These are phyloP conservation scores for Marasmarcha lunaedactyla DNA, from an alignment of 2,888 invertebrate genomes.

Conservation along the genomic window DNA sequence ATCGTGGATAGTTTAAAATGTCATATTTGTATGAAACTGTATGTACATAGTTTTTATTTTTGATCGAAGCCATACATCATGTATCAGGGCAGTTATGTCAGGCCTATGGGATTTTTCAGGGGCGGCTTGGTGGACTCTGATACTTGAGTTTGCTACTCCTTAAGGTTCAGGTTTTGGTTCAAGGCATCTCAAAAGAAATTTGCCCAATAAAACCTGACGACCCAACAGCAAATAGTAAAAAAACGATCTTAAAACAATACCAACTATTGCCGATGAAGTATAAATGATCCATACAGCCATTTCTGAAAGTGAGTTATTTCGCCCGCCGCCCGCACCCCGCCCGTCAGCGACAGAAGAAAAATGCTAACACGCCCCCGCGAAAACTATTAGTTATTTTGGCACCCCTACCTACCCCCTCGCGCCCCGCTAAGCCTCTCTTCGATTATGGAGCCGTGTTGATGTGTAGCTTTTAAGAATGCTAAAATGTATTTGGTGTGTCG, in stretches of 20 bases:
- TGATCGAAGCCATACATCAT: too few relatives aligned
- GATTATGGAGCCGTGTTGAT: slow-evolving; percentile 44
- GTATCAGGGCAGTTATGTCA: too few relatives aligned
- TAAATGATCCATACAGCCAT: slow-evolving; percentile 62
- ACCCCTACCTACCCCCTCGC: too few relatives aligned
- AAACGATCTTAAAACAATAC: slow-evolving; percentile 44
- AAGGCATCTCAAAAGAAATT: too few relatives aligned
- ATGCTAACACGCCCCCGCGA: slow-evolving; percentile 70
- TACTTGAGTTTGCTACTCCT: too few relatives aligned
- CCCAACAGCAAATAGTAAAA: background rate
- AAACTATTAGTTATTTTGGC: slow-evolving; percentile 71
- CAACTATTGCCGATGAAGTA: slow-evolving; percentile 64
- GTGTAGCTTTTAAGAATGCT: slow-evolving; percentile 1
- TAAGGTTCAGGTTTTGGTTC: too few relatives aligned
- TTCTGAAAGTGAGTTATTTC: slow-evolving; percentile 52
- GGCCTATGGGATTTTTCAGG: too few relatives aligned
- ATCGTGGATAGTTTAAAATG: too few relatives aligned
- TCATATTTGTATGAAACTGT: too few relatives aligned
- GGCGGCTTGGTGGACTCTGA: too few relatives aligned
- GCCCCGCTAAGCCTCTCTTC: slow-evolving; percentile 39
- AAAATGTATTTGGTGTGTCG: slow-evolving; percentile 4
- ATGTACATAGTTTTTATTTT: too few relatives aligned
- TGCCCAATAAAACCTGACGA: too few relatives aligned
- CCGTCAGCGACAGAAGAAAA: slow-evolving; percentile 68
- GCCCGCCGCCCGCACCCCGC: slow-evolving; percentile 19